A percentile compares a stretch with the other conserved stretches of the same genome.
These are phyloP conservation scores for Drosophila parthenogenetica DNA, from an alignment of 2,888 invertebrate genomes.

Conservation along the genomic window DNA sequence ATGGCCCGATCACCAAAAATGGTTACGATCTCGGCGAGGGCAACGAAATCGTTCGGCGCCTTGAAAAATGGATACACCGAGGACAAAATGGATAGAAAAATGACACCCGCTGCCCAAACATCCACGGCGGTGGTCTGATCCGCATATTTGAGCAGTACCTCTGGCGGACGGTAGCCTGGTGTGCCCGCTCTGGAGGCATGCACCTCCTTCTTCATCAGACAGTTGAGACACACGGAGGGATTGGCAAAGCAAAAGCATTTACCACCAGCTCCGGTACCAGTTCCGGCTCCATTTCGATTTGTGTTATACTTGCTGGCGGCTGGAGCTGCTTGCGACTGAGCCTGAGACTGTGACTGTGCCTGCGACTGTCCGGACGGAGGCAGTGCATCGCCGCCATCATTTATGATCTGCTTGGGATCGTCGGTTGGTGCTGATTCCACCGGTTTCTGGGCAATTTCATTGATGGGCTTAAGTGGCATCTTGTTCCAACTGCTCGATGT, in stretches of 20 bases:
- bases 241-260: constrained; percentile 90
- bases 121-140: constrained; percentile 94
- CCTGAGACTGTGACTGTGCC: not conserved
- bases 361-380: not conserved
- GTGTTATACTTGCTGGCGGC: constrained; percentile 77
- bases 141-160: constrained; percentile 92
- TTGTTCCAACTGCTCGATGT: constrained; percentile 54
- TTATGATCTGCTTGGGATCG: constrained; percentile 20
- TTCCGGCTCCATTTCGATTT: constrained; percentile 58
- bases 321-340: not conserved
- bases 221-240: constrained; percentile 89
- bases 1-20: constrained; percentile 91
- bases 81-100: constrained; percentile 91
- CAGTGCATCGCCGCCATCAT: constrained; percentile 5
- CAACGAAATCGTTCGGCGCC: constrained; percentile 91
- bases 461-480: constrained; percentile 84
- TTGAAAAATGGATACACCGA: constrained; percentile 94
- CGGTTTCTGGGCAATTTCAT: constrained; percentile 70
- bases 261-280: constrained; percentile 19
- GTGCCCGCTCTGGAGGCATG: constrained; percentile 94
- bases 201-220: constrained; percentile 88
- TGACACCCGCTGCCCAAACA: constrained; percentile 95
- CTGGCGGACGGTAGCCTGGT: constrained; percentile 95
- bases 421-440: constrained; percentile 23
- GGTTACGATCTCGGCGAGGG: constrained; percentile 92